Conservation (phyloP, 2,113 vertebrate species). For the Ancistrus triradiatus region DNA sequence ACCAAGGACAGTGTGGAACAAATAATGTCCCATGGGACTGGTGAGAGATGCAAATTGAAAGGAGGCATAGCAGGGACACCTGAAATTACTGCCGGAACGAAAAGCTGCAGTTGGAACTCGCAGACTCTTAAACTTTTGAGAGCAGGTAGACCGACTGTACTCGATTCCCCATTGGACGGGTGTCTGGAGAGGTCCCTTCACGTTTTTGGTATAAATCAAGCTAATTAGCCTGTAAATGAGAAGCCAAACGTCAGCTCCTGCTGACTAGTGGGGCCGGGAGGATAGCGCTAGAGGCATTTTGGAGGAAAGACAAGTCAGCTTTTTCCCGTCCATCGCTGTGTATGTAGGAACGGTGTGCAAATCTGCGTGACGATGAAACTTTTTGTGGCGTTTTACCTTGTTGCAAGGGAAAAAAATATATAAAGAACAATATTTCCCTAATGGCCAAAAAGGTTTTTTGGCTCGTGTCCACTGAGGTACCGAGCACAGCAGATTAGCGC, state of each 20-base stretch:
- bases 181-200: constrained; percentile 18
- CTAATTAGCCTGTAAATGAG: constrained; percentile 67
- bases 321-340: constrained; percentile 18
- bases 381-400: neutral
- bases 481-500: constrained; percentile 48
- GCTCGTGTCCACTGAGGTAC: constrained; percentile 59
- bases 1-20: too few species aligned
- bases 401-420: neutral
- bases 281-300: constrained; percentile 37
- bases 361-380: neutral
- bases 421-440: constrained; percentile 49
- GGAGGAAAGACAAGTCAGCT: constrained; percentile 25
- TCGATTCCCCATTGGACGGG: constrained; percentile 26
- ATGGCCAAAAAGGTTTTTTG: constrained; percentile 69
- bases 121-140: too few species aligned
- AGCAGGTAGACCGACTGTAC: constrained; percentile 1
- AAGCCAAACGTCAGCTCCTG: constrained; percentile 66
- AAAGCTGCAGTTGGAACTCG: too few species aligned
- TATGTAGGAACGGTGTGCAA: neutral
- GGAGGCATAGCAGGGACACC: constrained; percentile 23
- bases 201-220: constrained; percentile 49
- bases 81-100: neutral
- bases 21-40: too few species aligned
- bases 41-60: neutral
- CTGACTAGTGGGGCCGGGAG: constrained; percentile 45